Percentiles rank a stretch among this genome's conserved stretches.
Evolutionary conservation across 2,113 vertebrate species (phyloP).

Genomic region (Pachycephala philippinensis): DNA sequence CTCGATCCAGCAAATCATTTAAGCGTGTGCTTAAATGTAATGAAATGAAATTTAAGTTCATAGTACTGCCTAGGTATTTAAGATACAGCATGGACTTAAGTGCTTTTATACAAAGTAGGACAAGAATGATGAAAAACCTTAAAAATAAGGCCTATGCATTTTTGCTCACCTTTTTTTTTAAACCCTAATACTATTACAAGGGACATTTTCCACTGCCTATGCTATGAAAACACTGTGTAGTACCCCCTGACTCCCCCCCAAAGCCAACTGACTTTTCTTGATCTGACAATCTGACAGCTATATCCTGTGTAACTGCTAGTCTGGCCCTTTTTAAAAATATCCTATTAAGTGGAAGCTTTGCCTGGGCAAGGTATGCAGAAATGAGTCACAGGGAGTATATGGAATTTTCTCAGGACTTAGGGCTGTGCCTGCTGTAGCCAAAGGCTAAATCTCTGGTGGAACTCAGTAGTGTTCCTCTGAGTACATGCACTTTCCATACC

Average conservation of each 20-base stretch:
- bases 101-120: neutral
- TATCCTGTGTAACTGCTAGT: conserved; percentile 53
- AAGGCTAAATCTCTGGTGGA: conserved; percentile 30
- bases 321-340: conserved; percentile 33
- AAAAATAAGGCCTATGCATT: neutral
- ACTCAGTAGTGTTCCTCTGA: neutral
- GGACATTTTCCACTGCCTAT: conserved; percentile 45
- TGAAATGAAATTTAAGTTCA: conserved; percentile 33
- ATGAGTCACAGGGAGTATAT: conserved; percentile 49
- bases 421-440: conserved; percentile 35
- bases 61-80: neutral
- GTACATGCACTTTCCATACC: neutral
- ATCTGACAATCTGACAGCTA: conserved; percentile 41
- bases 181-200: neutral
- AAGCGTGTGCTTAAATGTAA: conserved; percentile 5
- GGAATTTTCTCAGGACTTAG: conserved; percentile 59
- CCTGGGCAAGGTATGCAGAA: conserved; percentile 52
- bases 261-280: conserved; percentile 18
- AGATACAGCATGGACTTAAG: neutral
- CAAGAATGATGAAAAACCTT: neutral
- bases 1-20: conserved; percentile 38
- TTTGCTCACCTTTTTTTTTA: neutral
- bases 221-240: neutral
- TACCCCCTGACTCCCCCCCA: neutral
- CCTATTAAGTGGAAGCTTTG: conserved; percentile 47